These are phyloP conservation scores for Hipposideros larvatus DNA, from an alignment of 2,797 vertebrate genomes.

Conservation along the genomic window DNA sequence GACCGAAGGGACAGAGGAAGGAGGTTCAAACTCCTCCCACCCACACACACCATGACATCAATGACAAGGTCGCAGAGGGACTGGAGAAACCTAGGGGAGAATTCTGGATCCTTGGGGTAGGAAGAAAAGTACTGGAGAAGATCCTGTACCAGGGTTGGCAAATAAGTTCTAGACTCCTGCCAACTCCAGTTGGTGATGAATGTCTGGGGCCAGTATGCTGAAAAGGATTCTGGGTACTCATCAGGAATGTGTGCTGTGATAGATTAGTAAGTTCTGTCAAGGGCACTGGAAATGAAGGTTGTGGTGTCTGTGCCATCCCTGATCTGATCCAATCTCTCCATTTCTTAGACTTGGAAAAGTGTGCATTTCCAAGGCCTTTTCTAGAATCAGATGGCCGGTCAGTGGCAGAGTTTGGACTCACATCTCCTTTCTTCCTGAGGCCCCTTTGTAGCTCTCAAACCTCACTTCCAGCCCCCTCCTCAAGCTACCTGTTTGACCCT, in stretches of 20 bases:
- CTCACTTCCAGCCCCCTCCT: neutral
- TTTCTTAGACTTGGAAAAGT: neutral
- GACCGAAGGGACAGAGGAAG: neutral
- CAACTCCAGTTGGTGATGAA: neutral
- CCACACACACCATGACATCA: neutral
- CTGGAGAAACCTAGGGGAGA: neutral
- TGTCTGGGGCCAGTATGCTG: neutral
- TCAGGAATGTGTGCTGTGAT: neutral
- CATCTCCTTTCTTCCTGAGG: too few species aligned
- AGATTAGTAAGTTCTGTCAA: neutral
- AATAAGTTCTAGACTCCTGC: neutral
- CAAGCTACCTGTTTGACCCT: conserved; percentile 91
- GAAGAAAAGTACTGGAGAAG: conserved; percentile 61
- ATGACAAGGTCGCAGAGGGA: conserved; percentile 49
- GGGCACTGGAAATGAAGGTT: too few species aligned
- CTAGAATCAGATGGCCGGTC: neutral
- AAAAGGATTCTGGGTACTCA: conserved; percentile 3
- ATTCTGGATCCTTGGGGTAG: neutral
- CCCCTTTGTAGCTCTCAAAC: neutral
- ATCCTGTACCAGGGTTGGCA: conserved; percentile 66
- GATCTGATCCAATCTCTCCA: neutral
- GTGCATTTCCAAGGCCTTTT: neutral
- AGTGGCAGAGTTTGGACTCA: neutral
- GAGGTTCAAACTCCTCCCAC: neutral
- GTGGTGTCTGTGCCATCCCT: neutral